Evolutionary conservation across 2,888 invertebrate genomes (phyloP).

Genomic region (Hesperia comma): DNA sequence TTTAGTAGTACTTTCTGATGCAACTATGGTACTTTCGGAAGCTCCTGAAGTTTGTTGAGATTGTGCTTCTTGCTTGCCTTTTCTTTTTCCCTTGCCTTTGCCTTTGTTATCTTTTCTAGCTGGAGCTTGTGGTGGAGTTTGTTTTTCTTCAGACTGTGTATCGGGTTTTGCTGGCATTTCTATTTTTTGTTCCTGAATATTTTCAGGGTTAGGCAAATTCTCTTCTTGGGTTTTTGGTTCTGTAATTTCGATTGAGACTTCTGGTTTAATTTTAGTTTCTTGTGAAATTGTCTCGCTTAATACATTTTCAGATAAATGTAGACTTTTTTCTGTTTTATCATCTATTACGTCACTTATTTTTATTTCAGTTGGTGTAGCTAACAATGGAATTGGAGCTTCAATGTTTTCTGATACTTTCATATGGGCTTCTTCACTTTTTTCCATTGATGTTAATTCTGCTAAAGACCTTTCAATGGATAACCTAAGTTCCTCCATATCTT

Average conservation of each 20-base stretch:
- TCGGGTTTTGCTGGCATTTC: conserved; percentile 39
- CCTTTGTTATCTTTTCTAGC: conserved; percentile 67
- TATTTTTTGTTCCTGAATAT: conserved; percentile 18
- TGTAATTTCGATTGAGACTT: not conserved
- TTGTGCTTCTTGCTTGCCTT: conserved; percentile 64
- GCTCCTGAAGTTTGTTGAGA: conserved; percentile 31
- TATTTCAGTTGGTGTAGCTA: conserved; percentile 9
- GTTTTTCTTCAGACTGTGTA: conserved; percentile 19
- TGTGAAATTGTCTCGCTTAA: not conserved
- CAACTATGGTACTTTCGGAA: conserved; percentile 21
- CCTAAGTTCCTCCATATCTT: conserved; percentile 75
- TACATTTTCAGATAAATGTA: not conserved
- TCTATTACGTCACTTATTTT: not conserved
- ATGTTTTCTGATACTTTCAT: conserved; percentile 48
- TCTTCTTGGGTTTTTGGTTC: conserved; percentile 4
- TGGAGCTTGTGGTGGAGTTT: conserved; percentile 57
- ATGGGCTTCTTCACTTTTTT: conserved; percentile 59
- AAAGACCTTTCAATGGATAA: conserved; percentile 73
- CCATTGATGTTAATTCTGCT: conserved; percentile 68
- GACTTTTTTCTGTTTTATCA: not conserved
- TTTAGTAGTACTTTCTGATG: conserved; percentile 39
- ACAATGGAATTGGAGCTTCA: not conserved
- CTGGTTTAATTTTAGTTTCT: not conserved
- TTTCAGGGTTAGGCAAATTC: conserved; percentile 15
- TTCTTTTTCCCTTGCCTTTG: conserved; percentile 71